Evolutionary conservation across 2,113 vertebrate species (phyloP), one percentile per base, ranked within the genome.

Genomic region (Podocnemis expansa): DNA sequence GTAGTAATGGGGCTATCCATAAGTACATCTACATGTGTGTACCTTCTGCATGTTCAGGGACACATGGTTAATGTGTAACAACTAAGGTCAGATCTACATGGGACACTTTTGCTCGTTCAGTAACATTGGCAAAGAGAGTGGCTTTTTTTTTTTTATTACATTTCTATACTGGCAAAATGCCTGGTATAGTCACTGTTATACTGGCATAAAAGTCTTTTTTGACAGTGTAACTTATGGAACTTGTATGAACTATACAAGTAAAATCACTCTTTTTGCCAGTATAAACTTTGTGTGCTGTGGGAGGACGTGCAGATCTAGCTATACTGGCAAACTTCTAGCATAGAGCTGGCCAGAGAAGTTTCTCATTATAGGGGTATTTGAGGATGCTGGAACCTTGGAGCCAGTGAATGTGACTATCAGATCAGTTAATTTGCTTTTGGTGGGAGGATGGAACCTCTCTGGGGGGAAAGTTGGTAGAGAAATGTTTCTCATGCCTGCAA

Each of bases 401-500:
- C 7, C 58, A 63, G 31, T 63, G 29, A 63, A 63, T 5, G 17
- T 34, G 58, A 34, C 58, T 31, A 63, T 34, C 58, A 17, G 8
- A 63, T 63, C 58, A 63, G 58, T 63, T 63, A 6, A 63, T 63
- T 63, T 60, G 13, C 31, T 34, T 14, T 60, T 63, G 58, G 29
- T 63, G 31, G 29, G 58, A 63, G 58, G 14, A 31, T 63, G 58
- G 6, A 34, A 63, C 2, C 52, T 78, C 16, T n/a, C 63, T 83
- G 70, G 0, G 1, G 90, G 45, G 54, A 31, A 87, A 84, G 75
- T 60, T 80, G 21, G 21, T 38, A 70, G 29, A 34, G 51, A 43
- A 51, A 79, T 89, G 84, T 52, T 92, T 84, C 81, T 89, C 78
- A 67, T 67, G 41, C 86, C 84, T n/a, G 38, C 56, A 91, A 85